Conservation (phyloP, 2,113 vertebrate genomes). For the Elephantulus edwardii region DNA sequence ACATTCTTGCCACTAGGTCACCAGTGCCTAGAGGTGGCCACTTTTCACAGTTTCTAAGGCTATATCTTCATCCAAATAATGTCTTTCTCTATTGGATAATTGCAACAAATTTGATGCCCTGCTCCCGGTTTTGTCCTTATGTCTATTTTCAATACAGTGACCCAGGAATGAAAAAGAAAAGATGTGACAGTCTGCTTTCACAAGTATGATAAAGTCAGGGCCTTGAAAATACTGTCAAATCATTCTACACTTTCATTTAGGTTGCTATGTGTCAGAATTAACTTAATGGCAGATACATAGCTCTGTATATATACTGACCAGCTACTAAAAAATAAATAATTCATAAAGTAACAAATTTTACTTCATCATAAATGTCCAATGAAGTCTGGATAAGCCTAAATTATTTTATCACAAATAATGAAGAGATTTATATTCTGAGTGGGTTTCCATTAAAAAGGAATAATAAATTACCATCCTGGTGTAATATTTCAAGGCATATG, state of each 20-base stretch:
- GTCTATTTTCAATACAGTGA: background rate
- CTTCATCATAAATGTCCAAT: background rate
- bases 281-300: too few species aligned
- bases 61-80: background rate
- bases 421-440: background rate
- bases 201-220: too few species aligned
- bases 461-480: background rate
- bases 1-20: too few species aligned
- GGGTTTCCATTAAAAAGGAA: background rate
- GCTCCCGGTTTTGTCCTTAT: background rate
- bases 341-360: background rate
- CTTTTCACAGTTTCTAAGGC: background rate
- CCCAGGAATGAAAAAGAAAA: background rate
- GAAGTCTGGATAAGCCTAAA: background rate
- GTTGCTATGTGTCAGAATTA: too few species aligned
- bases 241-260: too few species aligned
- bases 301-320: background rate
- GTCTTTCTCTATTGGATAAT: background rate
- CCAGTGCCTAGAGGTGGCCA: too few species aligned
- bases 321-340: background rate
- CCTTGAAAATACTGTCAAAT: too few species aligned
- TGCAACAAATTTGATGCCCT: background rate
- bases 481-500: background rate
- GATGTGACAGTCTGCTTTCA: too few species aligned
- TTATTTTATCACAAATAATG: background rate